Base-by-base conservation (phyloP, 2,888 invertebrate species). In the Xestia c-nigrum region DNA sequence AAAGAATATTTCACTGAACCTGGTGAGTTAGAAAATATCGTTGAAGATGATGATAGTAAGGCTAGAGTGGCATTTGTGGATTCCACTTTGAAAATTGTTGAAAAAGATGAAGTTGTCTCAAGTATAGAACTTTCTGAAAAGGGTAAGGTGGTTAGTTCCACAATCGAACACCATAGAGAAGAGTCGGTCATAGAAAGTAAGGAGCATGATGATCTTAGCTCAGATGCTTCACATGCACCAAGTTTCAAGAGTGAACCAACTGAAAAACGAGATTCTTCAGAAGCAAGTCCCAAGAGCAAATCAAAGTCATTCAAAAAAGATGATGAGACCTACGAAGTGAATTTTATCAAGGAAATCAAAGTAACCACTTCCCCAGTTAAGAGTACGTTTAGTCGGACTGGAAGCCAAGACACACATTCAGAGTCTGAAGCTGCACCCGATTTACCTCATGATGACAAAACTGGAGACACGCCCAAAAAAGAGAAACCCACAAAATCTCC, bases 341-440 rank as follows among this genome's bases (percentile, higher is more conserved):
- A 96, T 85, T 97, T 97, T 76, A 97, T 97, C 47, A 97, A 97
- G 87, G 97, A 97, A 94, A 97, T 97, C n/a, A 97, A 95, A 89
- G 90, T 97, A 4, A 97, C 97, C 0, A 96, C 97, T 1, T 97
- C 97, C 47, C 97, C 96, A 14, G 93, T 97, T 5, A 96, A 96
- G 78, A 96, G 96, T 85, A 93, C 96, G 9, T 97, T 97, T 85
- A 97, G 97, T 89, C 93, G 96, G 72, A 97, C 97, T 71, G 97
- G 97, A 71, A 97, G 97, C 90, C 97, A 97, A 91, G 97, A 97
- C 83, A 97, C 97, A 38, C 97, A 97, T 83, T 97, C 97, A 3
- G 97, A 97, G 88, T 97, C 97, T 10, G 97, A 97, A 92, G 90
- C 94, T 61, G 97, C 96, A 24, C 97, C 97, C 40, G 97, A 97